Base-by-base conservation (phyloP, 2,113 vertebrate genomes). In the Dromaius novaehollandiae region DNA sequence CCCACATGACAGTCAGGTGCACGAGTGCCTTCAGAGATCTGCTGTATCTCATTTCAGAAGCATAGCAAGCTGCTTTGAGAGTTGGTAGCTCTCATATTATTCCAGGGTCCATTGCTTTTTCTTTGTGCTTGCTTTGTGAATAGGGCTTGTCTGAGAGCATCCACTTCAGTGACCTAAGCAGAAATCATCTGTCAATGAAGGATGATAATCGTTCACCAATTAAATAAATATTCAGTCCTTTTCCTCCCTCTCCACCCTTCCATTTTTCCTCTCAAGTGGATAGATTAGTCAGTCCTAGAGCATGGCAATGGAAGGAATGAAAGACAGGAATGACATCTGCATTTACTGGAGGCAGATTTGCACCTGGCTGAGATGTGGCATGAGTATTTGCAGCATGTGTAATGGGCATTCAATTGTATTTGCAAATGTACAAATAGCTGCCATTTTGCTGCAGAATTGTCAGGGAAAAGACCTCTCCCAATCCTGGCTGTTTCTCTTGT, bases 391-490 rank as follows among this genome's bases (percentile, higher is more conserved):
- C 16, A 75, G 22, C 36, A 76, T 42, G 14, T 40, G 8, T 75
- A 89, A 80, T 30, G 17, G 69, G 5, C 18, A 68, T 83, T 63
- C 36, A 58, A 0, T 61, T 84, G 79, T 44, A 91, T 93, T 96
- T 70, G 19, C 71, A 88, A 93, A 91, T 82, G 32, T 42, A 90
- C 16, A 92, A 92, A 88, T 73, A 87, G 40, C 42, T 90, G 68
- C 32, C 79, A 88, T 88, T 83, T 87, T 78, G 38, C 51, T 61
- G 51, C 6, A 48, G 25, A 94, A 61, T 13, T 82, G 8, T 22
- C 40, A 82, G 32, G 60, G 13, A 38, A 88, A 86, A 82, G 38
- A 66, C 51, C 4, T 26, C 13, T 14, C 36, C 21, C 19, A 60
- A 65, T 42, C 5, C 22, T 69, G 26, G 2, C 34, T 73, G 44